Evolutionary conservation across 2,797 vertebrate species (phyloP), one percentile per base, ranked within the genome.

Genomic region (Oreonectes daqikongensis): DNA sequence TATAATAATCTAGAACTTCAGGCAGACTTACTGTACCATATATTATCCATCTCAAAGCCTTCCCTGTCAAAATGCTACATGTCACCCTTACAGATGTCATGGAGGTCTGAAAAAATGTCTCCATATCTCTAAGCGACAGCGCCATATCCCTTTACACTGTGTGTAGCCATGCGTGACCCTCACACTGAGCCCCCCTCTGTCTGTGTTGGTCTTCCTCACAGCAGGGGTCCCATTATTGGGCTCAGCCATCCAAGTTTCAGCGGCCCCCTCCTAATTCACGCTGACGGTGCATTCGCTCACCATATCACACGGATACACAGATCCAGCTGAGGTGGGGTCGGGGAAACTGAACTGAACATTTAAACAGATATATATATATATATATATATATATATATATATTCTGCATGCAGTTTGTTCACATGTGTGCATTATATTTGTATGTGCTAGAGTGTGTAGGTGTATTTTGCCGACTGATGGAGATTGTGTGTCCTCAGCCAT

Each of bases 221-320:
- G 83, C 79, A 72, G 79, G 83, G 74, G 79, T 67, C 79, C 80
- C 77, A 84, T 84, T 86, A 85, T 81, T 81, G 71, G 69, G 77
- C 68, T 22, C 77, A 75, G 69, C 67, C 69, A 75, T 76, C 76
- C 50, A 53, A 79, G 44, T 66, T 75, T 80, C 76, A 67, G 24
- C 61, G 48, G 32, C 60, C 50, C 76, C 67, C 28, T 52, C 68
- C 67, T 79, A 79, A 82, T 79, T 64, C 52, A 61, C 75, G 61
- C 42, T 17, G 69, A 73, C 74, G 53, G 74, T 67, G 69, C 64
- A 48, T 53, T 50, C 74, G 69, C 69, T 72, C 38, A 35, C 11
- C 40, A 60, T 64, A 75, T 75, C 57, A 69, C 20, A 24, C 35
- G 68, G 46, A 75, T 50, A 72, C 65, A 63, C 64, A 69, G 50